A percentile compares a stretch with the other conserved stretches of the same genome.
Conservation (phyloP, 1,140 invertebrate species). For the Tenebrio molitor region DNA sequence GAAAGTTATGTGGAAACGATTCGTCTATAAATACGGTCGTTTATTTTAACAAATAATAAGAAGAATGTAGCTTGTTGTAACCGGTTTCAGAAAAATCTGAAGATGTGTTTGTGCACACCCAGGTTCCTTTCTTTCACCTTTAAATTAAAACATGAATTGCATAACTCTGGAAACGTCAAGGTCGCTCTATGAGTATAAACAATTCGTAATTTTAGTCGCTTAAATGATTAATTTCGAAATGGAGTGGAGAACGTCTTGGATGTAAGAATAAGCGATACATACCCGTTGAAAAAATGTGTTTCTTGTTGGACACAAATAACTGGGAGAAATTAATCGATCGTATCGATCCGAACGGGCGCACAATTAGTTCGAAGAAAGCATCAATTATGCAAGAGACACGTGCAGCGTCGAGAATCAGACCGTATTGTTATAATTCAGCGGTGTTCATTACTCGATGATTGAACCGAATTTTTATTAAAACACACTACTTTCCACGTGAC, state of each 20-base stretch:
- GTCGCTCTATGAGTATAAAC: constrained; percentile 9
- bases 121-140: constrained; percentile 31
- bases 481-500: too few species aligned
- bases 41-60: neutral
- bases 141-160: constrained; percentile 28
- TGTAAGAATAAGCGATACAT: neutral
- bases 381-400: too few species aligned
- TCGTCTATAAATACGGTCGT: too few species aligned
- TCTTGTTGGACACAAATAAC: too few species aligned
- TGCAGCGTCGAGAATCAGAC: too few species aligned
- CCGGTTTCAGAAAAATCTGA: constrained; percentile 8
- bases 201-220: constrained; percentile 9
- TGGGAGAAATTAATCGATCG: too few species aligned
- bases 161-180: constrained; percentile 34
- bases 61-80: constrained; percentile 1
- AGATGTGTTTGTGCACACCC: constrained; percentile 10
- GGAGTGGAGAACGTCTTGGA: neutral
- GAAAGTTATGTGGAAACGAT: too few species aligned
- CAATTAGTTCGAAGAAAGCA: too few species aligned
- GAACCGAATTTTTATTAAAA: too few species aligned
- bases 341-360: too few species aligned
- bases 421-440: too few species aligned
- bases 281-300: neutral
- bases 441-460: too few species aligned
- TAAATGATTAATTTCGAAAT: neutral